A percentile compares a stretch with the other conserved stretches of the same genome.
Evolutionary conservation across 2,888 invertebrate species (phyloP).

Genomic region (Palloptera scutellata): DNA sequence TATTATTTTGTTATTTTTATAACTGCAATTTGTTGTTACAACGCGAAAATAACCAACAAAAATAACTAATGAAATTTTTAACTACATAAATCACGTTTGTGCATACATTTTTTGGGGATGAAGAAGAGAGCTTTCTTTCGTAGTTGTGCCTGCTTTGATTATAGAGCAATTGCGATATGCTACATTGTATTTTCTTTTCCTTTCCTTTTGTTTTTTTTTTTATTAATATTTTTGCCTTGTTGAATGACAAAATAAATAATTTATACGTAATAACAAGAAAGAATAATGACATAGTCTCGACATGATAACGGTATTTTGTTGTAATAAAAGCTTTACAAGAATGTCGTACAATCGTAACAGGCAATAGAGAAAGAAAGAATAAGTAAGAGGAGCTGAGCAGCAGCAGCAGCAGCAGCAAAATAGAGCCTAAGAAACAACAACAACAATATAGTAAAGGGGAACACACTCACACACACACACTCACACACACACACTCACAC

Average conservation of each 20-base stretch:
- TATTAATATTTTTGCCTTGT: constrained; percentile 4
- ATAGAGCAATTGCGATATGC: too few relatives aligned
- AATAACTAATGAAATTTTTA: too few relatives aligned
- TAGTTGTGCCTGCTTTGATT: not conserved
- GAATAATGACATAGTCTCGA: constrained; percentile 44
- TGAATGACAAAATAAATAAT: constrained; percentile 43
- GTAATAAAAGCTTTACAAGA: constrained; percentile 28
- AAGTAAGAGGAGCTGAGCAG: constrained; percentile 16
- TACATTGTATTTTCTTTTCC: constrained; percentile 5
- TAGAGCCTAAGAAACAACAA: constrained; percentile 41
- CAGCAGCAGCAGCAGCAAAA: constrained; percentile 37
- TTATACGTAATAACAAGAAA: constrained; percentile 45
- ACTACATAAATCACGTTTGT: too few relatives aligned
- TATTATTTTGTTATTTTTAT: too few relatives aligned
- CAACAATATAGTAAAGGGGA: constrained; percentile 1
- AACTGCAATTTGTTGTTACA: too few relatives aligned
- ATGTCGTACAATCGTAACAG: constrained; percentile 26
- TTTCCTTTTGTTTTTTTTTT: not conserved
- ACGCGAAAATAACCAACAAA: too few relatives aligned
- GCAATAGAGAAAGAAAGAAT: constrained; percentile 18
- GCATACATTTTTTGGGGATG: too few relatives aligned
- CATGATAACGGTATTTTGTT: constrained; percentile 45
- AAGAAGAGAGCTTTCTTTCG: not conserved
- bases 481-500: constrained; percentile 1
- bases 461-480: constrained; percentile 2